A percentile compares a stretch with the other conserved stretches of the same genome.
Conservation (phyloP, 2,797 vertebrate genomes). For the Antrozous pallidus region DNA sequence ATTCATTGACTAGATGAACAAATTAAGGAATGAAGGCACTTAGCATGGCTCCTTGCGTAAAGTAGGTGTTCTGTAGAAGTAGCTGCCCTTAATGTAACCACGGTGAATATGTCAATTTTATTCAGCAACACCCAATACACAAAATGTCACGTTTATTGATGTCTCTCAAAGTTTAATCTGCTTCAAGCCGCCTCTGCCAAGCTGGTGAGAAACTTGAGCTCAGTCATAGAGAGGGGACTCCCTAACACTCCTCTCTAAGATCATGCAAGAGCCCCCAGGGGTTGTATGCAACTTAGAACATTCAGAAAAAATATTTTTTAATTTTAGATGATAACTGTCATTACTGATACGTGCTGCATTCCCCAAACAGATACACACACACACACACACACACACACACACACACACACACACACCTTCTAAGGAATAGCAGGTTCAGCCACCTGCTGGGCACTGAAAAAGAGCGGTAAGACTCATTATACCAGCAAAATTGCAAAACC, state of each 20-base stretch:
- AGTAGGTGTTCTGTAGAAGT: neutral
- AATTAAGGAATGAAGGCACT: neutral
- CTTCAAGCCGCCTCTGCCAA: neutral
- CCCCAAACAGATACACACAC: neutral
- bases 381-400: neutral
- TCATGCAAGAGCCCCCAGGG: neutral
- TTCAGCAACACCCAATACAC: neutral
- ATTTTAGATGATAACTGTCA: neutral
- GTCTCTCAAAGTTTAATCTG: neutral
- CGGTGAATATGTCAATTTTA: neutral
- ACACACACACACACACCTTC: neutral
- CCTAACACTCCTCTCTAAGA: neutral
- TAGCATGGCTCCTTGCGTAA: neutral
- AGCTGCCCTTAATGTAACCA: neutral
- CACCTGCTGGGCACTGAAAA: neutral
- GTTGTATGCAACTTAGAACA: neutral
- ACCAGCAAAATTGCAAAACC: neutral
- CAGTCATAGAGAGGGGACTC: too few species aligned
- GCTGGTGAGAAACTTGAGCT: neutral
- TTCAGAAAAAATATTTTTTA: neutral
- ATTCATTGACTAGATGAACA: neutral
- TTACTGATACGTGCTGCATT: rapidly evolving
- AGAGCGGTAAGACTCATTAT: neutral
- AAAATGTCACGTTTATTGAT: neutral
- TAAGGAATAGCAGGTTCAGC: neutral